Percentiles rank a stretch among this genome's conserved stretches.
Conservation (phyloP, 2,797 vertebrate species). For the Scleropages formosus region DNA sequence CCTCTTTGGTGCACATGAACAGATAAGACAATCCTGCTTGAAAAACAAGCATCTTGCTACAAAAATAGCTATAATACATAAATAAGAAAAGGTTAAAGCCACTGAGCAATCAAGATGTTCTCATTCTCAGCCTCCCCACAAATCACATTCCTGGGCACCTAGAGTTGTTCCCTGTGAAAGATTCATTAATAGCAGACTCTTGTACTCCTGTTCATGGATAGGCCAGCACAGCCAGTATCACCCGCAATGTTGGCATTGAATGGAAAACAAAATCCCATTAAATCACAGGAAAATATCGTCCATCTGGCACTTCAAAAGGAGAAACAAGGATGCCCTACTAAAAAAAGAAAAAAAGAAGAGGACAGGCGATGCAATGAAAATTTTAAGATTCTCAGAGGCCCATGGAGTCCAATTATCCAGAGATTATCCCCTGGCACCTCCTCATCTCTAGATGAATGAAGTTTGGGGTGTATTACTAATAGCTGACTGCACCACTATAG, state of each 20-base stretch:
- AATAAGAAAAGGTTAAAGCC: too few species aligned
- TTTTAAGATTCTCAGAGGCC: conserved; percentile 81
- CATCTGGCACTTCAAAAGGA: conserved; percentile 77
- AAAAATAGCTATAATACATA: too few species aligned
- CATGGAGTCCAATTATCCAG: conserved; percentile 90
- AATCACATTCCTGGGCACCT: neutral
- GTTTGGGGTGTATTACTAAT: conserved; percentile 81
- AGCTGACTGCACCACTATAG: conserved; percentile 83
- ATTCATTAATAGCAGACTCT: neutral
- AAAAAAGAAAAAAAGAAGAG: too few species aligned
- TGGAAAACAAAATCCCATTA: conserved; percentile 26
- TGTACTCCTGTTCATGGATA: conserved; percentile 66
- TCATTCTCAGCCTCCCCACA: neutral
- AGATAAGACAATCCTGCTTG: too few species aligned
- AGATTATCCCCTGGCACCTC: conserved; percentile 92
- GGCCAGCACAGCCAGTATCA: conserved; percentile 67
- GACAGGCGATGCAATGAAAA: conserved; percentile 51
- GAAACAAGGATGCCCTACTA: conserved; percentile 66
- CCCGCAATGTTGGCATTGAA: conserved; percentile 51
- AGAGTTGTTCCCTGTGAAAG: neutral
- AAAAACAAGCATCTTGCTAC: too few species aligned
- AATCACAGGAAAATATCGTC: conserved; percentile 75
- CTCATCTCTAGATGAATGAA: conserved; percentile 84
- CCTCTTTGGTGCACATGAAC: too few species aligned
- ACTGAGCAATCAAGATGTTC: too few species aligned